Base-by-base conservation (phyloP, 2,113 vertebrate species). In the Zapus hudsonius region DNA sequence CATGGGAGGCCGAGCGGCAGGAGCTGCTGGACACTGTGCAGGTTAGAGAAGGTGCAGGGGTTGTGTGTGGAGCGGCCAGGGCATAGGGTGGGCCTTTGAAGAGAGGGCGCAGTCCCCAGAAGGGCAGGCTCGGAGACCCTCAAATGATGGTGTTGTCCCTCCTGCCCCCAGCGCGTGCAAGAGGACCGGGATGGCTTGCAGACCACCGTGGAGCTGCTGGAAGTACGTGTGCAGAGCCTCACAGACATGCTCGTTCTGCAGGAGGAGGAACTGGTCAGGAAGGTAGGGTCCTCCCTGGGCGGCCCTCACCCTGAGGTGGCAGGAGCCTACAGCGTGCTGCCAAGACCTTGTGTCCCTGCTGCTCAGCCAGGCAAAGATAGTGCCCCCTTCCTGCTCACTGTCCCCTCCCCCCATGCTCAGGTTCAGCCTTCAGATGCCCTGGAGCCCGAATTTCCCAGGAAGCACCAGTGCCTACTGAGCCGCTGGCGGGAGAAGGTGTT, bases 401-500 rank as follows among this genome's bases (percentile, higher is more conserved):
- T 70, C 11, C 29, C 11, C 22, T 67, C 64, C 47, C 70, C 20
- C 38, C 23, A 25, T 25, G 2, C 3, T 1, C 89, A 95, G 95
- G 64, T 87, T 67, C 96, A 89, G 4, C 83, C 91, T 11, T 84
- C 94, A 44, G 95, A 94, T 10, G 47, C 84, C 40, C 90, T 95
- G 94, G 92, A 95, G 78, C 90, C 94, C 0, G 95, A 97, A 80
- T 84, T 92, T 5, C 79, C 87, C 66, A 67, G 82, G 84, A 98
- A 97, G 92, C 91, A 76, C 78, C 96, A 90, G 83, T 72, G 73
- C 2, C 70, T 98, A 75, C 89, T 98, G 74, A 95, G 76, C 4
- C 15, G 94, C 20, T 98, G 98, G 98, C 96, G 97, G 59, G 97
- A 98, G 88, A 98, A 98, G 86, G 97, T 98, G n/a, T 98, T 97